phyloP scores from a whole-genome alignment of 2,888 invertebrate species.

The Hirtodrosophila histrioides region DNA sequence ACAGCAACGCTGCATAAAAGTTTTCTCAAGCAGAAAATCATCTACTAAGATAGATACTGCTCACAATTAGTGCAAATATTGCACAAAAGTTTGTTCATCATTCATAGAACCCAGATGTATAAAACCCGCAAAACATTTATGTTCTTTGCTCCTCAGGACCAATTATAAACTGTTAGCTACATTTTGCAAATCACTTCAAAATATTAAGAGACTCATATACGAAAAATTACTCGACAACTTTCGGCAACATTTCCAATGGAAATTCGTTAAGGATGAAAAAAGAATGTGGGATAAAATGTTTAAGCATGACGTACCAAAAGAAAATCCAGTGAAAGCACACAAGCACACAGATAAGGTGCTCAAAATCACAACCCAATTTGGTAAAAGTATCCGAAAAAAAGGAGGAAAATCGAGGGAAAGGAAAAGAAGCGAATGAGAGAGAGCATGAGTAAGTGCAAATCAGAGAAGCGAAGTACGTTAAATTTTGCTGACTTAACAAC shows the following conservation, averaged over 20 bases:
- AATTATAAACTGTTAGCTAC: constrained; percentile 53
- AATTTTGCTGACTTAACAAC: constrained; percentile 79
- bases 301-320: constrained; percentile 39
- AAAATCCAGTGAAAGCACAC: constrained; percentile 38
- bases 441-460: constrained; percentile 65
- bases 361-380: constrained; percentile 59
- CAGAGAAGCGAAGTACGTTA: constrained; percentile 68
- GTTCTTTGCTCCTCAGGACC: constrained; percentile 1
- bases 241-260: constrained; percentile 5
- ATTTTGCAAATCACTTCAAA: constrained; percentile 68
- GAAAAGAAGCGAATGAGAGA: constrained; percentile 3
- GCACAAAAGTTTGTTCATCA: constrained; percentile 24
- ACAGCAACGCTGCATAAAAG: constrained; percentile 10
- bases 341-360: constrained; percentile 34
- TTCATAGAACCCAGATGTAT: constrained; percentile 2
- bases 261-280: constrained; percentile 7
- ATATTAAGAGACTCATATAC: constrained; percentile 58
- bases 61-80: constrained; percentile 18
- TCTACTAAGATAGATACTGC: neutral
- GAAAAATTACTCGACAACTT: constrained; percentile 54
- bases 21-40: constrained; percentile 5
- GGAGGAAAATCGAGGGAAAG: neutral
- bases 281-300: constrained; percentile 13
- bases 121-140: constrained; percentile 10
- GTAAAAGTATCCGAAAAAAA: constrained; percentile 31